phyloP scores from a whole-genome alignment of 2,888 invertebrate species.

The Dolomedes plantarius region DNA sequence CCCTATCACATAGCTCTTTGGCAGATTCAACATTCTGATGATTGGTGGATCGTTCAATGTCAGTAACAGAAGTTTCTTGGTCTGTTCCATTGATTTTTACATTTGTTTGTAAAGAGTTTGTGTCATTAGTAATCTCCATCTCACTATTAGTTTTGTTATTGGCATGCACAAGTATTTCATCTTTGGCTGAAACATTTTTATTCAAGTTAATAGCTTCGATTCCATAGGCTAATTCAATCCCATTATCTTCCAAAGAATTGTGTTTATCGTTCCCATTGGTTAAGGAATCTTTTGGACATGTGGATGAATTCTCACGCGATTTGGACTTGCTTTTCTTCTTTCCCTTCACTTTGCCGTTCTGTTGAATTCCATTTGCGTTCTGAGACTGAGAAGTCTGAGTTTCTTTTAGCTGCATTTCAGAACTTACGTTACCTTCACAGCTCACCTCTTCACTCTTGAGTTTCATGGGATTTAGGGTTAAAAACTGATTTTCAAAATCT shows the following conservation, averaged over 20 bases:
- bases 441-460: conserved; percentile 5
- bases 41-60: background rate
- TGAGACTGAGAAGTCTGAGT: conserved; percentile 8
- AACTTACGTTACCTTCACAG: conserved; percentile 7
- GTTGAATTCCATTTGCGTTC: background rate
- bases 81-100: no score
- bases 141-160: background rate
- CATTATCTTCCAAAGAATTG: conserved; percentile 5
- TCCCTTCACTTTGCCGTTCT: conserved; percentile 16
- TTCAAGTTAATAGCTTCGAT: conserved; percentile 7
- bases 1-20: conserved; percentile 17
- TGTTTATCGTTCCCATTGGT: background rate
- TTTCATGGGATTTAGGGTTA: conserved; percentile 10
- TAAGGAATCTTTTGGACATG: background rate
- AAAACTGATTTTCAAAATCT: background rate
- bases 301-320: conserved; percentile 28
- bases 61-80: background rate
- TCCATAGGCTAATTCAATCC: conserved; percentile 20
- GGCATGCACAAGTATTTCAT: background rate
- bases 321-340: conserved; percentile 20
- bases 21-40: background rate
- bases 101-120: background rate
- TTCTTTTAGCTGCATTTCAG: conserved; percentile 35
- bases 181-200: background rate
- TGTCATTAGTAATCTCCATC: background rate